These are phyloP conservation scores for Drosophila subobscura DNA, from an alignment of 1,140 invertebrate genomes.

Conservation along the genomic window DNA sequence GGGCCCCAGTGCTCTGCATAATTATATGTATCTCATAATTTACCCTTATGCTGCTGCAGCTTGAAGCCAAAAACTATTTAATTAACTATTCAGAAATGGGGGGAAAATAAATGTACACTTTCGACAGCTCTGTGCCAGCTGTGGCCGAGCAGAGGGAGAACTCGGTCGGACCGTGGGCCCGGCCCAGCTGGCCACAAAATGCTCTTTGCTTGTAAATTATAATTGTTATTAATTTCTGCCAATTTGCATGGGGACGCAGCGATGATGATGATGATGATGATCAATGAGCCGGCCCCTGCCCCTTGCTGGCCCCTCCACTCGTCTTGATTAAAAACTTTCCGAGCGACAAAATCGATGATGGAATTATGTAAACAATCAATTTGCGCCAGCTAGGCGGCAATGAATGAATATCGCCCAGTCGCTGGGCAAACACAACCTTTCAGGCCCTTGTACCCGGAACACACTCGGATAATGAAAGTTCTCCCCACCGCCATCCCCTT, in stretches of 20 bases:
- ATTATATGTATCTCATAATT: slow-evolving; percentile 24
- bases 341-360: slow-evolving; percentile 59
- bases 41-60: slow-evolving; percentile 18
- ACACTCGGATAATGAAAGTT: slow-evolving; percentile 52
- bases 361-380: slow-evolving; percentile 64
- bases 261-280: slow-evolving; percentile 39
- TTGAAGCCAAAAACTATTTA: slow-evolving; percentile 32
- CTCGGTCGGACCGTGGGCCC: neutral
- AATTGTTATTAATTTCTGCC: slow-evolving; percentile 64
- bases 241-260: slow-evolving; percentile 43
- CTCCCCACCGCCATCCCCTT: neutral
- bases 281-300: slow-evolving; percentile 27
- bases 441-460: slow-evolving; percentile 6
- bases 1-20: neutral
- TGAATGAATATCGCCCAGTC: slow-evolving; percentile 31
- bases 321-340: slow-evolving; percentile 64
- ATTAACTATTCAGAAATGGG: slow-evolving; percentile 21
- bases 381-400: slow-evolving; percentile 31
- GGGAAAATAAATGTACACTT: slow-evolving; percentile 14
- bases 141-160: slow-evolving; percentile 23
- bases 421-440: slow-evolving; percentile 41
- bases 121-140: slow-evolving; percentile 21
- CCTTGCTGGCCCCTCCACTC: neutral
- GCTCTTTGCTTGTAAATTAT: slow-evolving; percentile 54
- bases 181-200: slow-evolving; percentile 30